These are phyloP conservation scores for Lasioglossum leucozonium DNA, from an alignment of 2,888 invertebrate genomes.

Conservation along the genomic window DNA sequence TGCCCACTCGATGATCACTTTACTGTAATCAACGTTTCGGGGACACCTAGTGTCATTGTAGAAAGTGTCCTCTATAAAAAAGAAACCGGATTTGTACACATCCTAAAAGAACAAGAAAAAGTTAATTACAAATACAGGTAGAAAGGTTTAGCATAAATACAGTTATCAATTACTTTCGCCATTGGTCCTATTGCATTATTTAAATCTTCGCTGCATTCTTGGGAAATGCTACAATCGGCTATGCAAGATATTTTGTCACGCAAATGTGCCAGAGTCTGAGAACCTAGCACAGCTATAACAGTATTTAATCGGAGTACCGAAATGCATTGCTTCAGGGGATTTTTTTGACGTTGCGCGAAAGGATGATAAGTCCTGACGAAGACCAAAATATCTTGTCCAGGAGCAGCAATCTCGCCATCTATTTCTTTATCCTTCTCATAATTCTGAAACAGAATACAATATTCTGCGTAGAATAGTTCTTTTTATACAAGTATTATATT, in stretches of 20 bases:
- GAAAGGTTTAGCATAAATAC: conserved; percentile 2
- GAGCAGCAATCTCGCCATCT: conserved; percentile 55
- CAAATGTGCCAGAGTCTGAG: conserved; percentile 89
- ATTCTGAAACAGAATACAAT: conserved; percentile 61
- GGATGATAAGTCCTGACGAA: conserved; percentile 86
- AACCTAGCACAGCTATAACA: conserved; percentile 87
- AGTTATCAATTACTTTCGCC: conserved; percentile 60
- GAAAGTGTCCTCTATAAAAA: conserved; percentile 92
- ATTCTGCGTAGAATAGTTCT: background rate
- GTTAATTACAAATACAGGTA: conserved; percentile 22
- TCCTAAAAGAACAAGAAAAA: conserved; percentile 85
- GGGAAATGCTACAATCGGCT: conserved; percentile 88
- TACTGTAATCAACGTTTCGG: conserved; percentile 88
- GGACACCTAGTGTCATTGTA: conserved; percentile 90
- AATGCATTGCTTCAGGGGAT: conserved; percentile 14
- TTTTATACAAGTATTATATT: background rate
- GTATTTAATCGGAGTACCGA: conserved; percentile 38
- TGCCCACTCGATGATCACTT: conserved; percentile 88
- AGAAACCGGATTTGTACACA: conserved; percentile 89
- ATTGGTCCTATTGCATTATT: conserved; percentile 73
- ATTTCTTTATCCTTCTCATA: conserved; percentile 53
- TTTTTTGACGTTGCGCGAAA: conserved; percentile 73
- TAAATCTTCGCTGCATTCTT: conserved; percentile 87
- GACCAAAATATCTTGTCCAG: conserved; percentile 84
- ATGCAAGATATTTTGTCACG: conserved; percentile 91